phyloP scores from a whole-genome alignment of 2,113 vertebrate genomes.

The Callipepla californica region DNA sequence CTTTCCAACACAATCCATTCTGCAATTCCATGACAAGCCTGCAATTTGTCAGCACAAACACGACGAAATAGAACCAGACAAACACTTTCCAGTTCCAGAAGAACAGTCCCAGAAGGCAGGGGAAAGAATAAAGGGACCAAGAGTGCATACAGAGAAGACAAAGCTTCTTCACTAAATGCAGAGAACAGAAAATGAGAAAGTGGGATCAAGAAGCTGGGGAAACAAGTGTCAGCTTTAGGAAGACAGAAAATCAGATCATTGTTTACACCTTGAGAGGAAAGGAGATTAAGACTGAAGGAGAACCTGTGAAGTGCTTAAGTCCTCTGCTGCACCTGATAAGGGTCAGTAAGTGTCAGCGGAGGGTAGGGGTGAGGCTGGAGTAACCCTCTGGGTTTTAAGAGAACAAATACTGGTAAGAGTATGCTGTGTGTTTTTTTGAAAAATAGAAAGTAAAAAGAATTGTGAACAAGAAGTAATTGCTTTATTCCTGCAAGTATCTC shows the following conservation, averaged over 20 bases:
- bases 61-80: background rate
- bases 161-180: background rate
- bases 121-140: background rate
- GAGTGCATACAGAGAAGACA: background rate
- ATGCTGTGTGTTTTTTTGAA: background rate
- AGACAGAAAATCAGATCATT: background rate
- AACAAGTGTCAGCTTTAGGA: background rate
- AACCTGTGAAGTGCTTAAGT: accelerated
- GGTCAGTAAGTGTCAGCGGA: background rate
- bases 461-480: background rate
- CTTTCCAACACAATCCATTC: background rate
- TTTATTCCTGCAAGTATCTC: constrained; percentile 14
- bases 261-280: background rate
- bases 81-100: background rate
- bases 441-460: background rate
- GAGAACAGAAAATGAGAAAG: background rate
- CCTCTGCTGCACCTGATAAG: background rate
- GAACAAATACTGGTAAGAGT: background rate
- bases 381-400: background rate
- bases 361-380: background rate
- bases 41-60: background rate
- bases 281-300: background rate
- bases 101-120: background rate
- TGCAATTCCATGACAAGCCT: background rate
- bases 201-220: background rate